These are phyloP conservation scores for Rhagoletis zephyria DNA, from an alignment of 1,140 invertebrate species.

Conservation along the genomic window DNA sequence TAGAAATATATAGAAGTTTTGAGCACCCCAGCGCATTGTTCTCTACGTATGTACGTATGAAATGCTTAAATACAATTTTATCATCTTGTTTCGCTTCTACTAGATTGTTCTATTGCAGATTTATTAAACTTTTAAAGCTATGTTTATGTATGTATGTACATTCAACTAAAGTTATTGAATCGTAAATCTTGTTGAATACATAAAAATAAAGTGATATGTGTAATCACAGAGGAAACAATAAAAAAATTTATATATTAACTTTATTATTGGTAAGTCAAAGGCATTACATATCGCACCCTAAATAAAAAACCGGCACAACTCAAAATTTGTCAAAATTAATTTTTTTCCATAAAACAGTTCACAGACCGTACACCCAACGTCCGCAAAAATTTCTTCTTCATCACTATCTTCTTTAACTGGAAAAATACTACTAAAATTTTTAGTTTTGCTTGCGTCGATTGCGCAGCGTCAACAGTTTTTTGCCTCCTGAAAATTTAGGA, in stretches of 20 bases:
- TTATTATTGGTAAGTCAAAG: background rate
- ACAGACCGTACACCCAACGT: too few species aligned
- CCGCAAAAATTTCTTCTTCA: too few species aligned
- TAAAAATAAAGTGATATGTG: background rate
- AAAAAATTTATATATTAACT: background rate
- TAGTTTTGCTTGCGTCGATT: too few species aligned
- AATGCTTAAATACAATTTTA: background rate
- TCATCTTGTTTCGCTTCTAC: background rate
- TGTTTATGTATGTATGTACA: background rate
- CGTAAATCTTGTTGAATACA: conserved; percentile 9
- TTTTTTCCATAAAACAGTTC: too few species aligned
- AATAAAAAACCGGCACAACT: too few species aligned
- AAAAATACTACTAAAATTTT: too few species aligned
- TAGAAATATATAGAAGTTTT: background rate
- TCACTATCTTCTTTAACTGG: too few species aligned
- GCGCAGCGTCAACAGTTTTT: too few species aligned
- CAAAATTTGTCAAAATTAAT: too few species aligned
- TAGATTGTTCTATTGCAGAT: background rate
- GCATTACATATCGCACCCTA: too few species aligned
- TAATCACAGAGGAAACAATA: background rate
- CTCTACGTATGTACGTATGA: background rate
- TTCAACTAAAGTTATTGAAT: background rate
- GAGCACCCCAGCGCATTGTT: background rate
- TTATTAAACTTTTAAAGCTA: background rate
- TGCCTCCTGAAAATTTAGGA: too few species aligned